Conservation (phyloP, 1,140 invertebrate species). For the Orchesella cincta region DNA sequence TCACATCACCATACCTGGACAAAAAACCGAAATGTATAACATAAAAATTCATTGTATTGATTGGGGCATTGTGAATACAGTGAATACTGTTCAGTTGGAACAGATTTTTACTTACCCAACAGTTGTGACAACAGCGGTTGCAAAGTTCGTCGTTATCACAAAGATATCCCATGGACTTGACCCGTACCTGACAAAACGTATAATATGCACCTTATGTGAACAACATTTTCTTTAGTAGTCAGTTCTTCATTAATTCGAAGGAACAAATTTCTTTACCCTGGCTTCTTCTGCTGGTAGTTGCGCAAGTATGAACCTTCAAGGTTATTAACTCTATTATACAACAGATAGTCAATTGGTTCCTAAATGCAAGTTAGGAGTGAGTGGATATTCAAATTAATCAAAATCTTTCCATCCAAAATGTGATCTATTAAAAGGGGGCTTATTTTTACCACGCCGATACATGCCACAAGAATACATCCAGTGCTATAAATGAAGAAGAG, state of each 20-base stretch:
- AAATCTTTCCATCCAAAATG: no score
- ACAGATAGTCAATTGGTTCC: constrained; percentile 30
- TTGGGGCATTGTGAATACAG: no score
- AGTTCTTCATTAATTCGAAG: no score
- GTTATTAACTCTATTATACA: not conserved
- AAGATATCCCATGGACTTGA: constrained; percentile 26
- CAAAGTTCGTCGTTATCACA: constrained; percentile 33
- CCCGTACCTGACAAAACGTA: not conserved
- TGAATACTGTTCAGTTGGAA: no score
- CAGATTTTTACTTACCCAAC: constrained; percentile 48
- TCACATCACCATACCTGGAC: not conserved
- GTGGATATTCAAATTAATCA: no score
- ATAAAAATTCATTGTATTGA: no score
- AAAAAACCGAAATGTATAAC: no score
- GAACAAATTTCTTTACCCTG: no score
- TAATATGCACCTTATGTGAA: no score
- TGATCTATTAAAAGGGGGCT: no score
- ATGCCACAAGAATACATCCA: constrained; percentile 35
- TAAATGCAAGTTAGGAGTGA: not conserved
- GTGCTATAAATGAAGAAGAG: constrained; percentile 37
- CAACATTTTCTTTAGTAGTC: no score
- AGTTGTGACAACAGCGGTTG: constrained; percentile 42
- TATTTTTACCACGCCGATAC: constrained; percentile 32
- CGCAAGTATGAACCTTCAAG: constrained; percentile 2
- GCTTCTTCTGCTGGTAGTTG: constrained; percentile 28